Conservation (phyloP, 2,113 vertebrate species). For the Grallaria varia region DNA sequence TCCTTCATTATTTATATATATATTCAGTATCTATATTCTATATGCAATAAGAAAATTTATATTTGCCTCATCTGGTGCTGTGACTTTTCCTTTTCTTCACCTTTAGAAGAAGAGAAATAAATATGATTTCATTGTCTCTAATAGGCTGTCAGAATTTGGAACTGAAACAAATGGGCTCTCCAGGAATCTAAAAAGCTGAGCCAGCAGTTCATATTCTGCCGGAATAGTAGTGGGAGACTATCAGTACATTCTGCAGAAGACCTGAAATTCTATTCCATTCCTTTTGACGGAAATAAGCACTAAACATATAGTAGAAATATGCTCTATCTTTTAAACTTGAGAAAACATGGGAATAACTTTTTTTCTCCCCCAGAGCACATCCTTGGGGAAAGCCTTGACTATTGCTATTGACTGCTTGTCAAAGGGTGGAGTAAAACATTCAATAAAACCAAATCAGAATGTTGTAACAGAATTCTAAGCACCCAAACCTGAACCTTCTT, state of each 20-base stretch:
- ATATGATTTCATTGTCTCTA: background rate
- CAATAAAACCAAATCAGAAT: background rate
- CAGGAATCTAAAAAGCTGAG: background rate
- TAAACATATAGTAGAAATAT: background rate
- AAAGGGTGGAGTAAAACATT: background rate
- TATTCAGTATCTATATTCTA: background rate
- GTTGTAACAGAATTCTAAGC: background rate
- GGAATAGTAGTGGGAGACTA: background rate
- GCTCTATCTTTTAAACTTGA: background rate
- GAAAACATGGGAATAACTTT: background rate
- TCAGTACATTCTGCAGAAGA: background rate
- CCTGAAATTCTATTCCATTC: background rate
- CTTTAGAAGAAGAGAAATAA: background rate
- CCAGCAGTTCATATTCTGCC: background rate
- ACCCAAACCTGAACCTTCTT: background rate
- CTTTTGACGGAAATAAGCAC: background rate
- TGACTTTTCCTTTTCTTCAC: background rate
- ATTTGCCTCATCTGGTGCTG: background rate
- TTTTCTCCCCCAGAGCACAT: accelerated
- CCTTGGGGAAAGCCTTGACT: background rate
- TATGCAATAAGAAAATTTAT: background rate
- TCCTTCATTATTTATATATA: background rate
- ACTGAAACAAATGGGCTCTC: background rate
- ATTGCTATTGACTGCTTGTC: background rate
- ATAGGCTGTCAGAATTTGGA: background rate